A percentile compares a stretch with the other conserved stretches of the same genome.
Evolutionary conservation across 2,113 vertebrate species (phyloP).

Genomic region (Oryzias celebensis): DNA sequence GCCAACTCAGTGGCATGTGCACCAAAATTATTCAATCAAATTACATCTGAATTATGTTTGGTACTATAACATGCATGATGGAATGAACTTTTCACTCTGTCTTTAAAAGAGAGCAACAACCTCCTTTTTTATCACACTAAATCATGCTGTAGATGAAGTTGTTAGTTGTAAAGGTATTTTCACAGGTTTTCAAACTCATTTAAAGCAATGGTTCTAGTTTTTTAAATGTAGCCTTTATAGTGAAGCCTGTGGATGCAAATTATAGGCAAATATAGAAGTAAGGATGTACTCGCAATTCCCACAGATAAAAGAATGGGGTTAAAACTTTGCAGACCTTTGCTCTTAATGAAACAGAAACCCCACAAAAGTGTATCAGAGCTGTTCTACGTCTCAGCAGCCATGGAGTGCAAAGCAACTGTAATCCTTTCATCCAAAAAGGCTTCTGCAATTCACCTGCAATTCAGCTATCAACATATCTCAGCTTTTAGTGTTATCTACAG

Average conservation of each 20-base stretch:
- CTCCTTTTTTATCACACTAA: too few species aligned
- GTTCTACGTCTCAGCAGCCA: constrained; percentile 29
- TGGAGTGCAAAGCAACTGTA: constrained; percentile 41
- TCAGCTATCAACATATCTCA: constrained; percentile 40
- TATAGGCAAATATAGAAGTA: constrained; percentile 31
- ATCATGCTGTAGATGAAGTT: too few species aligned
- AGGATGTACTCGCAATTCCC: not conserved
- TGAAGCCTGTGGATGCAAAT: constrained; percentile 30
- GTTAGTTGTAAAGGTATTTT: too few species aligned
- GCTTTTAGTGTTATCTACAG: constrained; percentile 37
- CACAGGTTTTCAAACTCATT: too few species aligned
- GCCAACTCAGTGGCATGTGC: too few species aligned
- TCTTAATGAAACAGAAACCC: constrained; percentile 19
- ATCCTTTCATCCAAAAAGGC: constrained; percentile 48
- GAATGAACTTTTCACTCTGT: too few species aligned
- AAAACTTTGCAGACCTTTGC: constrained; percentile 2
- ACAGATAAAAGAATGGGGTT: not conserved
- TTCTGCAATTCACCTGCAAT: constrained; percentile 39
- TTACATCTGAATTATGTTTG: too few species aligned
- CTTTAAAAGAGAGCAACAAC: too few species aligned
- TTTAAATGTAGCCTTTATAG: too few species aligned
- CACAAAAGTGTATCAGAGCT: constrained; percentile 29
- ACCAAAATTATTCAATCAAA: too few species aligned
- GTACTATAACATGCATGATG: too few species aligned
- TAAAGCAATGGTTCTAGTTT: too few species aligned